Evolutionary conservation across 1,140 invertebrate genomes (phyloP), one percentile per base, ranked within the genome.

Genomic region (Polypedilum pembai): DNA sequence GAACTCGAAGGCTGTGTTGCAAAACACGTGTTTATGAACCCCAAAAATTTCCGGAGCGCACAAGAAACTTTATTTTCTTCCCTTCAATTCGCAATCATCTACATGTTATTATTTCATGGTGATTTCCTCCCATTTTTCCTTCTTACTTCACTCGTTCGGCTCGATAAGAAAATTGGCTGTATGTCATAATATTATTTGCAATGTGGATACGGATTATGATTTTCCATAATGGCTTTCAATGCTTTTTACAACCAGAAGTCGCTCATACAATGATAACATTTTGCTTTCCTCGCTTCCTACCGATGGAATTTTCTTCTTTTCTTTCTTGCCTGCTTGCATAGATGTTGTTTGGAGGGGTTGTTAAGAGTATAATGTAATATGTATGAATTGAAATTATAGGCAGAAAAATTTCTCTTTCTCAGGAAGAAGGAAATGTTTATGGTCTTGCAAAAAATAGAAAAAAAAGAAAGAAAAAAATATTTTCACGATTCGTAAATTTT

Each of bases 11-110:
- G 45, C 45, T 56, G 45, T 56, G 12, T 33, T 3, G 65, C 5
- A 69, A 69, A 69, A 69, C 65, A 69, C 65, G 65, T 69, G 65
- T 69, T 69, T 69, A 69, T 69, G 65, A 69, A 69, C 65, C 65
- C 65, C 65, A 69, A 69, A n/a, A 33, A 69, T 69, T 69, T 69
- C 65, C 65, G 65, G 65, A 20, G 20, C 65, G 20, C n/a, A 17
- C 45, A 56, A 56, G 45, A 17, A 56, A 15, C 18, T 69, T 21
- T 18, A 69, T 69, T 69, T 18, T 5, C 0, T 69, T 69, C 17
- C 65, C 65, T 56, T 56, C 45, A 56, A 12, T 15, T 56, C 45
- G n/a, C 45, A 56, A 56, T 56, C 45, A 56, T 56, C 45, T 12
- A 56, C 45, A 56, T 56, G n/a, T 56, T 56, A 69, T 69, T 18